A percentile compares a stretch with the other conserved stretches of the same genome.
These are phyloP conservation scores for Drosophila anomelani DNA, from an alignment of 2,888 invertebrate species.

Conservation along the genomic window DNA sequence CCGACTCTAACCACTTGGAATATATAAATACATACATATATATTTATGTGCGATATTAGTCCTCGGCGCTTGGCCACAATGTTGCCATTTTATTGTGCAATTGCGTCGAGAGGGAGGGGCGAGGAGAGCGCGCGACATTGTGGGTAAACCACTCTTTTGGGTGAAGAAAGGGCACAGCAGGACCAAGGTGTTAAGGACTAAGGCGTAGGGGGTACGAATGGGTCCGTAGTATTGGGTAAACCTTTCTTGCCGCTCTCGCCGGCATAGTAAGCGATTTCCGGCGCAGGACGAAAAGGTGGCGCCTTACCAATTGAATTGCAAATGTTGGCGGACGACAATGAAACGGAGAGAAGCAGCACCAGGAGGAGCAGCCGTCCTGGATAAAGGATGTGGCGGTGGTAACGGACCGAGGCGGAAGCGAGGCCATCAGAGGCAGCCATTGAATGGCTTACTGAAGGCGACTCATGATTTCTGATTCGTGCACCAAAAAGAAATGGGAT, in stretches of 20 bases:
- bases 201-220: neutral
- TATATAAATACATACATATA: slow-evolving; percentile 27
- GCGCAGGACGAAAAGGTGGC: slow-evolving; percentile 73
- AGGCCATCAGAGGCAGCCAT: slow-evolving; percentile 74
- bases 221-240: slow-evolving; percentile 57
- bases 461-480: slow-evolving; percentile 39
- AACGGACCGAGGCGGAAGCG: slow-evolving; percentile 62
- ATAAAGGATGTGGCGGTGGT: slow-evolving; percentile 36
- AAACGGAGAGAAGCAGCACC: slow-evolving; percentile 7
- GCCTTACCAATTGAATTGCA: slow-evolving; percentile 80
- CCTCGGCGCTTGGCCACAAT: slow-evolving; percentile 47
- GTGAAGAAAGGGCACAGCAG: neutral
- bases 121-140: slow-evolving; percentile 44
- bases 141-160: neutral
- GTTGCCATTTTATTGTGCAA: slow-evolving; percentile 72
- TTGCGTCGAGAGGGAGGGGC: slow-evolving; percentile 23
- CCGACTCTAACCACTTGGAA: slow-evolving; percentile 19
- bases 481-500: slow-evolving; percentile 1
- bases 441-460: slow-evolving; percentile 59
- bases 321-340: slow-evolving; percentile 68
- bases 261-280: slow-evolving; percentile 81
- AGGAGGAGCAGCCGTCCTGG: slow-evolving; percentile 7
- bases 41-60: slow-evolving; percentile 60
- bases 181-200: slow-evolving; percentile 10
- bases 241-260: slow-evolving; percentile 62